phyloP scores from a whole-genome alignment of 2,888 invertebrate genomes.

The Linnaemya vulpina region DNA sequence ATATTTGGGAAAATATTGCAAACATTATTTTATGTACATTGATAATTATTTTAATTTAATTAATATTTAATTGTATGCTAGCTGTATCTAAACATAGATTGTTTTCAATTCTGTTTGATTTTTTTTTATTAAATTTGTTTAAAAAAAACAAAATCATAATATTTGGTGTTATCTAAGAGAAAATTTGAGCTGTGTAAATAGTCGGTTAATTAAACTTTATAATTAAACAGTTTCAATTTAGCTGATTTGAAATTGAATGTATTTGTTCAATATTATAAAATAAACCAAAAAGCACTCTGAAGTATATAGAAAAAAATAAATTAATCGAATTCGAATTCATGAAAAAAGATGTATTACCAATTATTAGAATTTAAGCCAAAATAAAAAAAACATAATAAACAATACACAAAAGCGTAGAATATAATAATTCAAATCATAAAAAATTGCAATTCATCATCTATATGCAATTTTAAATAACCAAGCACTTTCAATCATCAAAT shows the following conservation, averaged over 20 bases:
- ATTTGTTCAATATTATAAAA: neutral
- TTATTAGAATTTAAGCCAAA: no score
- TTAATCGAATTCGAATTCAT: no score
- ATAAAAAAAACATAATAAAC: neutral
- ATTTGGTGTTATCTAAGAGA: neutral
- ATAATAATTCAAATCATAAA: neutral
- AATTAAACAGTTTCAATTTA: neutral
- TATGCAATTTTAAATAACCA: neutral
- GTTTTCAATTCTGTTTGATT: conserved; percentile 14
- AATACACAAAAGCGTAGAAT: neutral
- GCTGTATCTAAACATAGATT: neutral
- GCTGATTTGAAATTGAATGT: neutral
- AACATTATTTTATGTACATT: no score
- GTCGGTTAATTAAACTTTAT: neutral
- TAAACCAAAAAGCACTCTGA: neutral
- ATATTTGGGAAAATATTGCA: no score
- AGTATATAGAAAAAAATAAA: neutral
- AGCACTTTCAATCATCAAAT: neutral
- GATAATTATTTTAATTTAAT: neutral
- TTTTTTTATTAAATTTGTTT: neutral
- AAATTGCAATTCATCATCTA: neutral
- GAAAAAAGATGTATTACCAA: no score
- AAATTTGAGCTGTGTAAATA: neutral
- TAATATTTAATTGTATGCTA: neutral
- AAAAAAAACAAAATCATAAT: neutral